A percentile compares a stretch with the other conserved stretches of the same genome.
Evolutionary conservation across 2,797 vertebrate genomes (phyloP).

Genomic region (Catostomus latipinnis): DNA sequence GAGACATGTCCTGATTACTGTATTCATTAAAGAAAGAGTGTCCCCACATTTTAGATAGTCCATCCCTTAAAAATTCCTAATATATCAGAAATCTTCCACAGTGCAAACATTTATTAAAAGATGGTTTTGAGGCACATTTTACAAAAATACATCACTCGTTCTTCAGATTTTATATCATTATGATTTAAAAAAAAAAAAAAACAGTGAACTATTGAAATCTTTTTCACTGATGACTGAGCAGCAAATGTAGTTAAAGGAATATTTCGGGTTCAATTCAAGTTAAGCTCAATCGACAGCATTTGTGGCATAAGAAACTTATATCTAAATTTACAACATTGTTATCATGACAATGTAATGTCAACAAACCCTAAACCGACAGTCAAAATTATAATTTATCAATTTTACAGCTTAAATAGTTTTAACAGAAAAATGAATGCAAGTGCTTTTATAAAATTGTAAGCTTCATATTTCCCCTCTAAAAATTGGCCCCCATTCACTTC

Average conservation of each 20-base stretch:
- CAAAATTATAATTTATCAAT: no score
- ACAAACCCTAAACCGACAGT: no score
- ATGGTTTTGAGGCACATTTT: not conserved
- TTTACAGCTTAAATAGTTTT: no score
- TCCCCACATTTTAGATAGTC: not conserved
- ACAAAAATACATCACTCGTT: not conserved
- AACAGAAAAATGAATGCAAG: no score
- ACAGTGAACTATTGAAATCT: not conserved
- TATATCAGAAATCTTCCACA: not conserved
- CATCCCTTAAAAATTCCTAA: not conserved
- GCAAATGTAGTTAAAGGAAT: not conserved
- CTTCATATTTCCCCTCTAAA: no score
- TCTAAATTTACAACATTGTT: no score
- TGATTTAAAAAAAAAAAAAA: not conserved
- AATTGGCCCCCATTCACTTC: no score
- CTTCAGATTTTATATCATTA: not conserved
- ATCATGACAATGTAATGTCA: no score
- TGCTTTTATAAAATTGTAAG: no score
- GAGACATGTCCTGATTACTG: not conserved
- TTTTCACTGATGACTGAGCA: not conserved
- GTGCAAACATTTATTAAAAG: conserved; percentile 4
- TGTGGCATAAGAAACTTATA: no score
- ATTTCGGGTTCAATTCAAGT: no score
- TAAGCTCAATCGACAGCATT: no score
- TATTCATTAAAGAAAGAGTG: not conserved